These are phyloP conservation scores for Tetrapedia diversipes DNA, from an alignment of 2,888 invertebrate species.

Conservation along the genomic window DNA sequence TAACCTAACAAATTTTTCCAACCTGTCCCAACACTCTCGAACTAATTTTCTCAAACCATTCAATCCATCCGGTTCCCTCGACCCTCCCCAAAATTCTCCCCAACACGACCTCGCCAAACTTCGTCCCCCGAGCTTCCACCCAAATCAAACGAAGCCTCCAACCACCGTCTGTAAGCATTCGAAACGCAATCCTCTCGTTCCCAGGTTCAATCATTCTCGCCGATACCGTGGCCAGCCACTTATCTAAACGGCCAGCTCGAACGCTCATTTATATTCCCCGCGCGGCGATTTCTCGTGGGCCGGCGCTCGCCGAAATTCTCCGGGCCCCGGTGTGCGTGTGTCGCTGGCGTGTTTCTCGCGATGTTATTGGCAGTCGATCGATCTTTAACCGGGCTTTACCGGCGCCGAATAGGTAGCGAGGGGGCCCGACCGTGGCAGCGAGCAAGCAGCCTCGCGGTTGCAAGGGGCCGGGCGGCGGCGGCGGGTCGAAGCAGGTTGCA, in stretches of 20 bases:
- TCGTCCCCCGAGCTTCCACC: too few species aligned
- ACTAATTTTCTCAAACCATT: background rate
- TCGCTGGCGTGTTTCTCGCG: slow-evolving; percentile 39
- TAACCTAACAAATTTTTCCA: background rate
- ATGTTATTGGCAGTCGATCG: slow-evolving; percentile 53
- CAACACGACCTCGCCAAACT: too few species aligned
- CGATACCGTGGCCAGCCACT: background rate
- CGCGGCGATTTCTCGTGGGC: slow-evolving; percentile 5
- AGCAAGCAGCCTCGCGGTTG: slow-evolving; percentile 6
- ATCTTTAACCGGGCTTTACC: slow-evolving; percentile 38
- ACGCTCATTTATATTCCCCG: slow-evolving; percentile 15
- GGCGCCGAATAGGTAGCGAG: slow-evolving; percentile 54
- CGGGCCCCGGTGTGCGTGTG: background rate
- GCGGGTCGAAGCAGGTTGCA: slow-evolving; percentile 72
- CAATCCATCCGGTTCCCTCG: background rate
- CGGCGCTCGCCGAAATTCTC: slow-evolving; percentile 5
- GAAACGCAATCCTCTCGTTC: background rate
- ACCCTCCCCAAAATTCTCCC: too few species aligned
- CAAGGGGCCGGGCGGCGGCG: slow-evolving; percentile 52
- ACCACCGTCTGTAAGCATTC: background rate
- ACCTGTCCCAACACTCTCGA: background rate
- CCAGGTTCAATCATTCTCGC: background rate
- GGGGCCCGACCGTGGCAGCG: background rate
- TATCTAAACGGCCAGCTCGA: background rate
- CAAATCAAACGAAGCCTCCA: background rate